These are phyloP conservation scores for Drosophila repleta DNA, from an alignment of 1,140 invertebrate species.

Conservation along the genomic window DNA sequence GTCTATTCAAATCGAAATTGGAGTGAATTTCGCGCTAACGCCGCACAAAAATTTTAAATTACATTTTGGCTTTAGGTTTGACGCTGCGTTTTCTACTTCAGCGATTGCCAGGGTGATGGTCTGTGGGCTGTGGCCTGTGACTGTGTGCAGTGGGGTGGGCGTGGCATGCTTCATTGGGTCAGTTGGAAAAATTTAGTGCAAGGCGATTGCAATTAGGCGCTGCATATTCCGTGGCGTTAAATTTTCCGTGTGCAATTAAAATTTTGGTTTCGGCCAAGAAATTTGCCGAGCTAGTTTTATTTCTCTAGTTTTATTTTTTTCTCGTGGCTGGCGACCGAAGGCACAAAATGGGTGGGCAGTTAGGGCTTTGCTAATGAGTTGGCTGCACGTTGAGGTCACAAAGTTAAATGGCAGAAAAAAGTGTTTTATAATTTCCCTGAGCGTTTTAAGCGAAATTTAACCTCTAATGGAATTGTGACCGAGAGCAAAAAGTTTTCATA, in stretches of 20 bases:
- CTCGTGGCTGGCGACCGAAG: background rate
- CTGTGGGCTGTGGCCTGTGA: background rate
- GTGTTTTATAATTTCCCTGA: slow-evolving; percentile 5
- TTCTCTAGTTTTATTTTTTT: too few relatives aligned
- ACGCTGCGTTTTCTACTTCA: slow-evolving; percentile 42
- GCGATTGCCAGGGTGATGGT: background rate
- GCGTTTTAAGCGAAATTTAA: background rate
- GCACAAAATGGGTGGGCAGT: background rate
- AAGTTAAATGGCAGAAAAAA: slow-evolving; percentile 10
- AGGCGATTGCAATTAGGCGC: slow-evolving; percentile 65
- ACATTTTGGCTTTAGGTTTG: slow-evolving; percentile 51
- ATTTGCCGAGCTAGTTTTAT: slow-evolving; percentile 31
- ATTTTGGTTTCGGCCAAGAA: slow-evolving; percentile 48
- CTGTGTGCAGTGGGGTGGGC: background rate
- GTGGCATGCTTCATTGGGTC: slow-evolving; percentile 61
- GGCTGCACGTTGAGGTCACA: slow-evolving; percentile 1
- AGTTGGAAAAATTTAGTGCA: slow-evolving; percentile 46
- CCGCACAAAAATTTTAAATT: slow-evolving; percentile 68
- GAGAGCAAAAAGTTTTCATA: background rate
- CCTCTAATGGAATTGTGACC: background rate
- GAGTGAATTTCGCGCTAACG: slow-evolving; percentile 47
- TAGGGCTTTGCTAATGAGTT: slow-evolving; percentile 5
- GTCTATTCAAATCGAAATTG: slow-evolving; percentile 29
- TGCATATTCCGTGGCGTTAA: slow-evolving; percentile 59
- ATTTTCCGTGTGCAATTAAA: slow-evolving; percentile 64